These are phyloP conservation scores for Ceratotherium simum DNA, from an alignment of 2,113 vertebrate species.

Conservation along the genomic window DNA sequence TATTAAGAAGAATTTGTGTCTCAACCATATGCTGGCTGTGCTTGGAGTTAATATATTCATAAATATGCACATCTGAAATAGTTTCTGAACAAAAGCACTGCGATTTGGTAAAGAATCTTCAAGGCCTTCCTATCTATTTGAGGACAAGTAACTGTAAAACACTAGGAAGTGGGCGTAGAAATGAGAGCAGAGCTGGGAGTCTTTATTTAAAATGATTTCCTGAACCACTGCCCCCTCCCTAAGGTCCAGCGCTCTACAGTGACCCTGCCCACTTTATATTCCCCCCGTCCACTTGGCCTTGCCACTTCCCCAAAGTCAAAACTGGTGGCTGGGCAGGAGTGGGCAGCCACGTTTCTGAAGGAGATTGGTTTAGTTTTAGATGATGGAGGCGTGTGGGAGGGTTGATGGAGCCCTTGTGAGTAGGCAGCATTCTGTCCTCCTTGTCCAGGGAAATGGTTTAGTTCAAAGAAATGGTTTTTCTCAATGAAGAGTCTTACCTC, in stretches of 20 bases:
- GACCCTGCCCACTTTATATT: neutral
- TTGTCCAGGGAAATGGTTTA: neutral
- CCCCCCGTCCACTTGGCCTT: neutral
- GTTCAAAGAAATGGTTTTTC: neutral
- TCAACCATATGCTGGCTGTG: slow-evolving; percentile 12
- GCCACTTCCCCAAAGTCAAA: neutral
- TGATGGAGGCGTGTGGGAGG: neutral
- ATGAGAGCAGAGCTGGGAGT: neutral
- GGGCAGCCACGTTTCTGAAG: neutral
- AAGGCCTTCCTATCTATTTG: slow-evolving; percentile 14
- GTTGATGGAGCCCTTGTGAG: neutral
- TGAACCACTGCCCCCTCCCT: neutral
- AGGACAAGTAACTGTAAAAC: slow-evolving; percentile 31
- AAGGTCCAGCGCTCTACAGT: neutral
- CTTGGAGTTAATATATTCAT: slow-evolving; percentile 63
- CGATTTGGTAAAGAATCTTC: slow-evolving; percentile 36
- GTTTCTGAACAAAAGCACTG: slow-evolving; percentile 72
- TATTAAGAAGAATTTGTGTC: slow-evolving; percentile 56
- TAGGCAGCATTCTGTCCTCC: neutral
- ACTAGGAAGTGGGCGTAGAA: slow-evolving; percentile 9
- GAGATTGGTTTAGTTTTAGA: neutral
- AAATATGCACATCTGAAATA: slow-evolving; percentile 77
- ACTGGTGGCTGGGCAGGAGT: neutral
- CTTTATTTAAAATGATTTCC: slow-evolving; percentile 14
- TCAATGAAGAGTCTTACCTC: neutral